These are phyloP conservation scores for Cotesia congregata DNA, from an alignment of 2,888 invertebrate genomes.

Conservation along the genomic window DNA sequence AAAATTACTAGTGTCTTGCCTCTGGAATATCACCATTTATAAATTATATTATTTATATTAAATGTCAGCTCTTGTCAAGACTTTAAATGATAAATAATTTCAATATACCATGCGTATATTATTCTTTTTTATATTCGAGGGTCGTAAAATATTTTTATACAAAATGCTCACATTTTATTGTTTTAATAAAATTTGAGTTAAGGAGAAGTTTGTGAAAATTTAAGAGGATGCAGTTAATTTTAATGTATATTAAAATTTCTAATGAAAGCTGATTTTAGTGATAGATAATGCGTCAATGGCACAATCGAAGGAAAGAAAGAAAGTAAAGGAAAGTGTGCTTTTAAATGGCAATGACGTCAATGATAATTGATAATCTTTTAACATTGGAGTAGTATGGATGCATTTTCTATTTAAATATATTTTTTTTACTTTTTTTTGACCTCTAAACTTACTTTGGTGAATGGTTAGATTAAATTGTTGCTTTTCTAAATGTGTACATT, in stretches of 20 bases:
- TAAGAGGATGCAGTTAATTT: background rate
- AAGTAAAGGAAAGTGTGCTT: slow-evolving; percentile 13
- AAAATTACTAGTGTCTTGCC: slow-evolving; percentile 22
- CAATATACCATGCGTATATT: no score
- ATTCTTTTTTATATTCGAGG: no score
- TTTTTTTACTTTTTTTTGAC: background rate
- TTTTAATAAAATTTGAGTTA: background rate
- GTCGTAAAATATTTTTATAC: no score
- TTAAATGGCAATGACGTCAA: slow-evolving; percentile 9
- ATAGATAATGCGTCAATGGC: background rate
- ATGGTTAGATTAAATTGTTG: background rate
- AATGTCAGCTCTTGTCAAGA: background rate
- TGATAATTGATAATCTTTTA: background rate
- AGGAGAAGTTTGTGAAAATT: no score
- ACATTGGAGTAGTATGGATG: background rate
- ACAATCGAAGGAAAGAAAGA: slow-evolving; percentile 3
- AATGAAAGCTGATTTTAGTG: background rate
- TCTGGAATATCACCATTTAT: background rate
- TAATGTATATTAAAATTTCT: slow-evolving; percentile 17
- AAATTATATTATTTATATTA: slow-evolving; percentile 9
- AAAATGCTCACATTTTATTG: background rate
- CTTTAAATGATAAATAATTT: background rate
- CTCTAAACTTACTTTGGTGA: background rate
- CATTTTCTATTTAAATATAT: background rate
- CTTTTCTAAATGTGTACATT: background rate